These are phyloP conservation scores for Sycobia sp. DNA, from an alignment of 1,140 invertebrate genomes.

Conservation along the genomic window DNA sequence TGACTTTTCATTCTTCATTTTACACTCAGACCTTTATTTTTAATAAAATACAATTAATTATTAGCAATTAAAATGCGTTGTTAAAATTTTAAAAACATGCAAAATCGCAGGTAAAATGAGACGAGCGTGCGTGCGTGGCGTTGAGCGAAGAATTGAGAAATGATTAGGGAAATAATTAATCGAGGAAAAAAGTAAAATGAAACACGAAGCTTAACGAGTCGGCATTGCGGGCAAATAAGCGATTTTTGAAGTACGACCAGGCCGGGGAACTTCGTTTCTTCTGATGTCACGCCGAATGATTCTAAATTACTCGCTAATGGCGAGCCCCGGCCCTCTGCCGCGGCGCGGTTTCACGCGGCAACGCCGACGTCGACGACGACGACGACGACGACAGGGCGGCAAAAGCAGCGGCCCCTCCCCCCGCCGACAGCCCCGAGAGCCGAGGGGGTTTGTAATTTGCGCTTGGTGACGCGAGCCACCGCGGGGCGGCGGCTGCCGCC, in stretches of 20 bases:
- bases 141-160: no score
- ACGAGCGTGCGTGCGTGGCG: no score
- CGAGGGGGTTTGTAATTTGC: slow-evolving; percentile 49
- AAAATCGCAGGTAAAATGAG: no score
- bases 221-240: slow-evolving; percentile 4
- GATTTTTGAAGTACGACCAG: slow-evolving; percentile 12
- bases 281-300: slow-evolving; percentile 47
- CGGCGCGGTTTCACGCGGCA: background rate
- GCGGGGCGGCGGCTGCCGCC: no score
- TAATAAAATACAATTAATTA: no score
- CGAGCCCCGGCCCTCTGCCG: no score
- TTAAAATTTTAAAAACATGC: no score
- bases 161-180: background rate
- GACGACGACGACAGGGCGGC: background rate
- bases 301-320: slow-evolving; percentile 52
- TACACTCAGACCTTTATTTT: no score
- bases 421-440: background rate
- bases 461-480: slow-evolving; percentile 45
- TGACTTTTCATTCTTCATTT: no score
- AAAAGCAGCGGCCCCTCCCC: background rate
- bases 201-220: background rate
- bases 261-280: slow-evolving; percentile 44
- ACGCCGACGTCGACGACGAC: no score
- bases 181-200: background rate
- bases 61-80: no score